Conservation (phyloP, 2,113 vertebrate species). For the Callocephalon fimbriatum region DNA sequence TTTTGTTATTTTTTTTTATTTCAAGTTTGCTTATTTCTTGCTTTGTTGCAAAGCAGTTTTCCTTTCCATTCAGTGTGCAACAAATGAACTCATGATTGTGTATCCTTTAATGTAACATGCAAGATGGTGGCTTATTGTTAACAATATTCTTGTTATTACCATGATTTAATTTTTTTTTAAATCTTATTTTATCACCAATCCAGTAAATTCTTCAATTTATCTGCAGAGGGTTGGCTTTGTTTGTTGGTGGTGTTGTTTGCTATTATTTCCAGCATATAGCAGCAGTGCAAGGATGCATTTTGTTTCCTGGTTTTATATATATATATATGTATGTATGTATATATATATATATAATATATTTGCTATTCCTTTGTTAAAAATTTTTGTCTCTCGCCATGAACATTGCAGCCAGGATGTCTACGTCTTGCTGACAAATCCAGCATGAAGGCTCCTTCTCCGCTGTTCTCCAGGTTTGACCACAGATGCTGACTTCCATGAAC, state of each 20-base stretch:
- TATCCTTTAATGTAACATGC: constrained; percentile 53
- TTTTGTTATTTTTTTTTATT: neutral
- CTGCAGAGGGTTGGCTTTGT: constrained; percentile 73
- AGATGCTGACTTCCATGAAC: constrained; percentile 62
- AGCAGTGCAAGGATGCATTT: constrained; percentile 80
- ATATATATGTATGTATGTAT: constrained; percentile 75
- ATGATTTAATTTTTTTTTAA: neutral
- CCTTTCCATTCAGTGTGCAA: constrained; percentile 71
- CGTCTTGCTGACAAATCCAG: constrained; percentile 76
- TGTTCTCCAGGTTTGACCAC: constrained; percentile 73
- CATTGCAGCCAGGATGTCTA: constrained; percentile 73
- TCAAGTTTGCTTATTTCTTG: constrained; percentile 63
- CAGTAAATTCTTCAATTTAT: constrained; percentile 73
- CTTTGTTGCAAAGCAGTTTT: constrained; percentile 76
- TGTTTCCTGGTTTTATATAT: constrained; percentile 80
- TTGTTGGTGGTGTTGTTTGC: constrained; percentile 67
- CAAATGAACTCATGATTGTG: constrained; percentile 53
- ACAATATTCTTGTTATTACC: constrained; percentile 7
- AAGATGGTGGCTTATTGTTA: constrained; percentile 49
- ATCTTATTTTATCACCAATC: constrained; percentile 62
- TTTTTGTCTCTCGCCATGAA: constrained; percentile 77
- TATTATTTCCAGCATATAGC: constrained; percentile 75
- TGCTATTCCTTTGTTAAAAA: constrained; percentile 79
- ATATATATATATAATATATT: constrained; percentile 82
- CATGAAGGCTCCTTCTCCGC: constrained; percentile 80